Base-by-base conservation (phyloP, 1,140 invertebrate species). In the Drosophila kohkoa region DNA sequence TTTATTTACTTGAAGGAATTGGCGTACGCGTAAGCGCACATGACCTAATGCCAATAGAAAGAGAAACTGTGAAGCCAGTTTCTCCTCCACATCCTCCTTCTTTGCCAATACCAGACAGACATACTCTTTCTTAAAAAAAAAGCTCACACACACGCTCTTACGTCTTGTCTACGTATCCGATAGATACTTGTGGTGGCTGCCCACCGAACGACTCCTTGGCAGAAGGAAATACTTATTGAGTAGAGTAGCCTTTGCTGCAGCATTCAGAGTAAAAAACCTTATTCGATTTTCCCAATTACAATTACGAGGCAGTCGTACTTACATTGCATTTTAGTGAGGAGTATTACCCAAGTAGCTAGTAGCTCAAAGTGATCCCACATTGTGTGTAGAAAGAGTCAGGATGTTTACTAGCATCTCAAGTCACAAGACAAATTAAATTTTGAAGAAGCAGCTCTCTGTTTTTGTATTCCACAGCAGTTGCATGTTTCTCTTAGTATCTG, bases 1-100 rank as follows among this genome's bases (percentile, higher is more conserved):
- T 65, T 64, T 71, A 75, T 75, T 75, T 75, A 59, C 52, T 71
- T 58, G 10, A 41, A 46, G 63, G 57, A 55, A 54, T 68, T 74
- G 57, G 32, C 38, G 46, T 25, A 58, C 38, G 55, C 54, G 63
- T 54, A 52, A 59, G 64, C 45, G 46, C 28, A 60, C 46, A 57
- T 55, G 65, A 73, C 64, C 55, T 46, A 54, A 68, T 68, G 48
- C 70, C 55, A 59, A 73, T 54, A 46, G 41, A 15, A 55, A 41
- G 30, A 28, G 30, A 16, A 55, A 41, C 16, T 8, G 10, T 52
- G 52, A 67, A 45, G 16, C 64, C 48, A 43, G 43, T 10, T 57
- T 13, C 15, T 5, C 46, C 13, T 20, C 1, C 46, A 25, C 7
- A 16, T 52, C 5, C 28, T 6, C 28, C 1, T 32, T 5, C 51